Conservation (phyloP, 2,797 vertebrate species). For the Phylloscopus collybita region DNA sequence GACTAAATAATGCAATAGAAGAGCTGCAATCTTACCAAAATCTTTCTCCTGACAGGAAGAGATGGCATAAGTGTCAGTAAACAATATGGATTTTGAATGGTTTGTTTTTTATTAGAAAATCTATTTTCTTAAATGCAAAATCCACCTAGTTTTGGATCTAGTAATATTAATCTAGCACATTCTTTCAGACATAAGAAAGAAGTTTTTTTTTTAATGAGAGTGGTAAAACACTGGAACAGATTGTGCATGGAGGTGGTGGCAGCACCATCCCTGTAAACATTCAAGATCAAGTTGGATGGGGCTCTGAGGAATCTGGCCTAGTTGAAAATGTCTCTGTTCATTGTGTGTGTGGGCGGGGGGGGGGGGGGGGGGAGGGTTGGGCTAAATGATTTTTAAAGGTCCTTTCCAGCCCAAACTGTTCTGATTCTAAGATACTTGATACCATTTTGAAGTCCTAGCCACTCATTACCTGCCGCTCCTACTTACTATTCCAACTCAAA, state of each 20-base stretch:
- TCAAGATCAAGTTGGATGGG: background rate
- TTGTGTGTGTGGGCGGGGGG: too few relatives aligned
- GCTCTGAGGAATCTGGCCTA: background rate
- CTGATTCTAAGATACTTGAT: background rate
- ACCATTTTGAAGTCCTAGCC: background rate
- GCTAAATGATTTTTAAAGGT: background rate
- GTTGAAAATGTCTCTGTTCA: background rate
- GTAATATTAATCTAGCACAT: background rate
- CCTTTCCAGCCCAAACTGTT: background rate
- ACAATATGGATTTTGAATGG: background rate
- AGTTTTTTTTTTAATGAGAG: background rate
- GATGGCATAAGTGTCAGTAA: background rate
- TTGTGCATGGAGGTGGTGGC: background rate
- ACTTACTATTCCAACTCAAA: background rate
- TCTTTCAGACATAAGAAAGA: background rate
- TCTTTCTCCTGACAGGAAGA: background rate
- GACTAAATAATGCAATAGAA: background rate
- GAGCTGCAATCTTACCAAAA: background rate
- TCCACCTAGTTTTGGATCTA: background rate
- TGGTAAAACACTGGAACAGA: background rate
- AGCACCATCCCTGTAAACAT: background rate
- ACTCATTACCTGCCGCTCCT: background rate
- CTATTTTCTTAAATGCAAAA: background rate
- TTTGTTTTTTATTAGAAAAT: background rate
- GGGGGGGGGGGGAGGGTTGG: rapidly evolving